Base-by-base conservation (phyloP, 2,888 invertebrate genomes). In the Apodemia duryi region DNA sequence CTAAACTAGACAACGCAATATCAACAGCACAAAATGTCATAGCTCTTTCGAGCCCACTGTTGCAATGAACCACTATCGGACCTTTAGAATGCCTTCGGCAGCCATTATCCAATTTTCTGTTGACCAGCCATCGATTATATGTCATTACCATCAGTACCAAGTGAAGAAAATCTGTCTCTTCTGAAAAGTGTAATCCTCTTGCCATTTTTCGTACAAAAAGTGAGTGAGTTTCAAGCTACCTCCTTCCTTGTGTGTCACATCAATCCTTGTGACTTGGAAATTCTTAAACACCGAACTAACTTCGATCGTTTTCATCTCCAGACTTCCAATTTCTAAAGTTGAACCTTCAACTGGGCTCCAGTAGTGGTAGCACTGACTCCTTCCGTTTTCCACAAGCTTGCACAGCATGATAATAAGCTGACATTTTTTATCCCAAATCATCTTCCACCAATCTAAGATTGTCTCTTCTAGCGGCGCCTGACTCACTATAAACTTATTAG, bases 141-240 rank as follows among this genome's bases (percentile, higher is more conserved):
- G 3, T 21, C 21, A 3, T 54, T 21, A 21, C 2, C 54, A 21
- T 54, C 21, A 54, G 21, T 21, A 54, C 13, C 3, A 54, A 13
- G 13, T 21, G 2, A 2, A 54, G 54, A 54, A 54, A 54, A 21
- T 54, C 54, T 4, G 13, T 7, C 54, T 21, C 54, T 54, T 2
- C 13, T 6, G 54, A 21, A 9, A 21, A 54, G 9, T 54, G n/a
- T 54, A 6, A 54, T 54, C 5, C 21, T 54, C 54, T 21, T 54
- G 54, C 54, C 54, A 54, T 54, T 54, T 54, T 54, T 54, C 54
- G n/a, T 54, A 54, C 54, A 54, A 54, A 54, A 54, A 54, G 21
- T 54, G 54, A 54, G 54, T 21, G 21, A 54, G 13, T 54, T n/a
- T 54, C 21, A 54, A 54, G 9, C 3, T 3, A 54, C 54, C 54